Percentiles rank a stretch among this genome's conserved stretches.
Evolutionary conservation across 2,888 invertebrate species (phyloP).

Genomic region (Sminthurides aquaticus): DNA sequence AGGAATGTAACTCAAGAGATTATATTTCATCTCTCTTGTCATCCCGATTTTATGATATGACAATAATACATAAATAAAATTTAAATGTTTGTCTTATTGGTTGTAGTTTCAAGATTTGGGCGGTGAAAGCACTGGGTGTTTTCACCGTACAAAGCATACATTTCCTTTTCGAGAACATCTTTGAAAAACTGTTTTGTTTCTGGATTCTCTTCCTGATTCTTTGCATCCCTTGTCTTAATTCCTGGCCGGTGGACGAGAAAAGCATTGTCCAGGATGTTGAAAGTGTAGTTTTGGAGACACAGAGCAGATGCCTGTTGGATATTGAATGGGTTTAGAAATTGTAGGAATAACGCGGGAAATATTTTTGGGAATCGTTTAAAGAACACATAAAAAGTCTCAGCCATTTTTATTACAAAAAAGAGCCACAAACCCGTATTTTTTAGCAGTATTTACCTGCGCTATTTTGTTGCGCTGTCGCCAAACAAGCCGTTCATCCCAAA

Average conservation of each 20-base stretch:
- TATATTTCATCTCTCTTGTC: too few relatives aligned
- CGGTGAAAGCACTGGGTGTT: not conserved
- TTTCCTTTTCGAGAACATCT: not conserved
- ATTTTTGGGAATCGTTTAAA: too few relatives aligned
- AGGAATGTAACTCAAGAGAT: too few relatives aligned
- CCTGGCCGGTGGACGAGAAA: slow-evolving; percentile 48
- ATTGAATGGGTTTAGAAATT: not conserved
- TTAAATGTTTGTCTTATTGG: too few relatives aligned
- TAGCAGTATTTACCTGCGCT: slow-evolving; percentile 64
- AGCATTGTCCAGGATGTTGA: slow-evolving; percentile 47
- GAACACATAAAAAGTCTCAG: too few relatives aligned
- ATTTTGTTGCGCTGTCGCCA: slow-evolving; percentile 94
- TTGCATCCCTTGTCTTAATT: slow-evolving; percentile 43
- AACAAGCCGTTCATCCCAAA: slow-evolving; percentile 82
- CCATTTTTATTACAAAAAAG: too few relatives aligned
- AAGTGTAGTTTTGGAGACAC: slow-evolving; percentile 47
- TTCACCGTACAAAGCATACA: not conserved
- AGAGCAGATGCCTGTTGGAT: slow-evolving; percentile 45
- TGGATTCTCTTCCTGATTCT: slow-evolving; percentile 14
- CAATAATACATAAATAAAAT: too few relatives aligned
- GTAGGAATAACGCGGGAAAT: too few relatives aligned
- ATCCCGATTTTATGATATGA: too few relatives aligned
- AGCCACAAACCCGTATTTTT: too few relatives aligned
- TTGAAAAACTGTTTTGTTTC: not conserved
- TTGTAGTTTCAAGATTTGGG: too few relatives aligned